Percentiles rank a stretch among this genome's conserved stretches.
These are phyloP conservation scores for Brevimyrus niger DNA, from an alignment of 2,113 vertebrate genomes.

Conservation along the genomic window DNA sequence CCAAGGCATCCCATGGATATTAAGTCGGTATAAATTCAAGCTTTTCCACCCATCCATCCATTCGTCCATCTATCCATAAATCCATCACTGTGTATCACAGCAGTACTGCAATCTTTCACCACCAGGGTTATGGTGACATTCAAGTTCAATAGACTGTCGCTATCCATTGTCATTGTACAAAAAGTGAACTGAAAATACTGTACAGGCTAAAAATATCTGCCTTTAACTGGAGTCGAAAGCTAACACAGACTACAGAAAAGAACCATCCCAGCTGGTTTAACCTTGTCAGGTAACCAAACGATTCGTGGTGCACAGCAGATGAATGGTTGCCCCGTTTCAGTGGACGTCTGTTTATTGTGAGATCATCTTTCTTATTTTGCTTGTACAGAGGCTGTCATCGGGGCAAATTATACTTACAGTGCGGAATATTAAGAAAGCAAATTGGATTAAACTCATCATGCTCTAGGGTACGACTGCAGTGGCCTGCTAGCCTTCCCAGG, in stretches of 20 bases:
- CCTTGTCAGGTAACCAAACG: background rate
- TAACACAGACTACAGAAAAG: conserved; percentile 2
- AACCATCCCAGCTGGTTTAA: background rate
- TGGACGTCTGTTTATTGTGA: background rate
- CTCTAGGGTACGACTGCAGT: background rate
- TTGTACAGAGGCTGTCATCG: background rate
- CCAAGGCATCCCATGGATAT: background rate
- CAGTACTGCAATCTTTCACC: background rate
- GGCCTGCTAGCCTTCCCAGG: background rate
- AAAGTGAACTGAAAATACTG: background rate
- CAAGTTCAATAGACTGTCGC: background rate
- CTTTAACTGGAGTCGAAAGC: background rate
- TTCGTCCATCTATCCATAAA: too few species aligned
- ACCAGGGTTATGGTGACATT: background rate
- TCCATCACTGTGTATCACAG: too few species aligned
- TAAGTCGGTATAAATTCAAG: background rate
- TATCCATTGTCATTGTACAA: background rate
- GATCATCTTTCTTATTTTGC: background rate
- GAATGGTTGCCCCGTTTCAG: background rate
- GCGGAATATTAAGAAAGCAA: background rate
- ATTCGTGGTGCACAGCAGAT: background rate
- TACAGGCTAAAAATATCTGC: background rate
- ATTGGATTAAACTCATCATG: background rate
- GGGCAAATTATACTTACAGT: background rate
- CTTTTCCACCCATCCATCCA: background rate